Conservation (phyloP, 2,888 invertebrate genomes). For the Hyposoter dolosus region DNA sequence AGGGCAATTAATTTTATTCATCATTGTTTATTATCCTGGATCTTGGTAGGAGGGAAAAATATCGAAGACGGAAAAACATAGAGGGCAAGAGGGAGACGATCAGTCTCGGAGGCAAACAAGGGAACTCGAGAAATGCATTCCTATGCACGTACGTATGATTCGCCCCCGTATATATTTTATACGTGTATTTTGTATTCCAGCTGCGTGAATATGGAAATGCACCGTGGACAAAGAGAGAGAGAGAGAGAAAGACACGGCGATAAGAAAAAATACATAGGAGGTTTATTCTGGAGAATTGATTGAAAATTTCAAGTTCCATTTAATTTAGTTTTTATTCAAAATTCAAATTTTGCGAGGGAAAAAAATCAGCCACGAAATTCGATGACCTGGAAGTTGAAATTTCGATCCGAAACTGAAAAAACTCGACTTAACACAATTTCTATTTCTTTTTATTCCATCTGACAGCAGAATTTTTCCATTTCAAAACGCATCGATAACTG, state of each 20-base stretch:
- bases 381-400: background rate
- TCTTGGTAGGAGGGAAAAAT: background rate
- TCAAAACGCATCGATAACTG: conserved; percentile 41
- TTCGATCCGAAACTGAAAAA: background rate
- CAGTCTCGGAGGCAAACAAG: conserved; percentile 30
- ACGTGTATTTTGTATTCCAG: conserved; percentile 65
- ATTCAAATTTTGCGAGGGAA: background rate
- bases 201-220: conserved; percentile 70
- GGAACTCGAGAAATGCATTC: conserved; percentile 57
- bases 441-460: background rate
- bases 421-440: background rate
- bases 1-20: conserved; percentile 31
- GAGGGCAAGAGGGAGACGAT: background rate
- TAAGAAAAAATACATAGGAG: conserved; percentile 23
- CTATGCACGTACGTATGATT: conserved; percentile 54
- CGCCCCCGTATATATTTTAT: conserved; percentile 60
- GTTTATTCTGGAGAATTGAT: conserved; percentile 10
- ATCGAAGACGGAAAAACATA: background rate
- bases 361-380: background rate
- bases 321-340: background rate
- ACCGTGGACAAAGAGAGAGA: conserved; percentile 25
- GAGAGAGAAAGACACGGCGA: conserved; percentile 35
- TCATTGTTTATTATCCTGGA: conserved; percentile 14
- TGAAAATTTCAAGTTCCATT: background rate
- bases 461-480: conserved; percentile 13